Evolutionary conservation across 2,888 invertebrate genomes (phyloP).

Genomic region (Ichneumon xanthorius): DNA sequence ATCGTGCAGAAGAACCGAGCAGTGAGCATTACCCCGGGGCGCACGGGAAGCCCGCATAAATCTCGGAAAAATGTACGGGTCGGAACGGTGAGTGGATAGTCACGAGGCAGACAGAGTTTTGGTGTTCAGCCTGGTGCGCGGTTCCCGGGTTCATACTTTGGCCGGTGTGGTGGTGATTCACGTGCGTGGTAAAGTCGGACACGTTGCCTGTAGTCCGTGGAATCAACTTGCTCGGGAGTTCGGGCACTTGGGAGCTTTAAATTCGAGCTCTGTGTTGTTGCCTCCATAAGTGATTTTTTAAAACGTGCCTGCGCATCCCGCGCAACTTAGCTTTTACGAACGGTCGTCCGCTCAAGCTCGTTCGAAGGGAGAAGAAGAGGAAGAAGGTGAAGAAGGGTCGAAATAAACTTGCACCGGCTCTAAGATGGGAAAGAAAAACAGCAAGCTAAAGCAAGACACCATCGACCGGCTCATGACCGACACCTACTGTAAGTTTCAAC

Average conservation of each 20-base stretch:
- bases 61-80: slow-evolving; percentile 49
- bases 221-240: slow-evolving; percentile 46
- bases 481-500: slow-evolving; percentile 94
- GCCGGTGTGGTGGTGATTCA: slow-evolving; percentile 27
- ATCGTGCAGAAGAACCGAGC: slow-evolving; percentile 35
- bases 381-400: slow-evolving; percentile 47
- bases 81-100: slow-evolving; percentile 39
- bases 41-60: slow-evolving; percentile 54
- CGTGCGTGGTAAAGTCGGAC: slow-evolving; percentile 53
- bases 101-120: slow-evolving; percentile 17
- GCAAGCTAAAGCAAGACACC: slow-evolving; percentile 97
- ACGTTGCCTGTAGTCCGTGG: slow-evolving; percentile 28
- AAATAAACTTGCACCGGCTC: slow-evolving; percentile 63
- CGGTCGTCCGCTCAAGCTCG: background rate
- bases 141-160: slow-evolving; percentile 41
- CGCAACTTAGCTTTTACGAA: slow-evolving; percentile 43
- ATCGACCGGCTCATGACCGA: slow-evolving; percentile 96
- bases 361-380: slow-evolving; percentile 46
- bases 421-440: slow-evolving; percentile 97
- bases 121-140: slow-evolving; percentile 34
- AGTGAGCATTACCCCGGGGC: slow-evolving; percentile 17
- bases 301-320: background rate
- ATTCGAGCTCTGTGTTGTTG: slow-evolving; percentile 44
- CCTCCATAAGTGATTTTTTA: slow-evolving; percentile 44
- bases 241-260: background rate